Base-by-base conservation (phyloP, 2,888 invertebrate species). In the Linyphia triangularis region DNA sequence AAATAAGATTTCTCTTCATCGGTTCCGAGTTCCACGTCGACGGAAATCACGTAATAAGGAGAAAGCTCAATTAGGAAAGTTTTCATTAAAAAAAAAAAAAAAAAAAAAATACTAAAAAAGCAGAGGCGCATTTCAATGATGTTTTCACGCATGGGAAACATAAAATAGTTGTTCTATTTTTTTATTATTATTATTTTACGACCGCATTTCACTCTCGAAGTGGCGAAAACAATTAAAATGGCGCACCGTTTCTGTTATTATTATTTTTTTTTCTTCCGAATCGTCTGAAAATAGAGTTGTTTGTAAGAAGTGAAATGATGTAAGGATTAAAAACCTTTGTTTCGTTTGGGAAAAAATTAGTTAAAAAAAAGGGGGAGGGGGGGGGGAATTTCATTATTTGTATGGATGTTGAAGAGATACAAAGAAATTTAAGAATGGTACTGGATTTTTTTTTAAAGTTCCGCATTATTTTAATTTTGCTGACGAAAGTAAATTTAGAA, bases 61-160 rank as follows among this genome's bases (percentile, higher is more conserved):
- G 59, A 78, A 28, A 63, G 63, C 65, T 78, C 77, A 78, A 78
- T 78, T 65, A 65, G 63, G 40, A 22, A 40, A 37, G n/a, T 26
- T 72, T 51, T 26, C 24, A n/a, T 43, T 40, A 9, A 33, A 40
- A 63, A 37, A 63, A 40, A 40, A 65, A 65, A 37, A 78, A 78
- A 77, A n/a, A n/a, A n/a, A n/a, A n/a, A n/a, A n/a, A n/a, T n/a
- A n/a, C n/a, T n/a, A n/a, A n/a, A n/a, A n/a, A n/a, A n/a, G n/a
- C n/a, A n/a, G n/a, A n/a, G n/a, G n/a, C n/a, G n/a, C n/a, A n/a
- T 61, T 19, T 2, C 77, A 63, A 40, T 19, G 24, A 63, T 78
- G 65, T 78, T 78, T 78, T 78, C 63, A 78, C 77, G 63, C 65
- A 63, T 63, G 65, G 77, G 26, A 78, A 63, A 65, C 65, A 78